Conservation (phyloP, 2,113 vertebrate genomes). For the Riparia riparia region DNA sequence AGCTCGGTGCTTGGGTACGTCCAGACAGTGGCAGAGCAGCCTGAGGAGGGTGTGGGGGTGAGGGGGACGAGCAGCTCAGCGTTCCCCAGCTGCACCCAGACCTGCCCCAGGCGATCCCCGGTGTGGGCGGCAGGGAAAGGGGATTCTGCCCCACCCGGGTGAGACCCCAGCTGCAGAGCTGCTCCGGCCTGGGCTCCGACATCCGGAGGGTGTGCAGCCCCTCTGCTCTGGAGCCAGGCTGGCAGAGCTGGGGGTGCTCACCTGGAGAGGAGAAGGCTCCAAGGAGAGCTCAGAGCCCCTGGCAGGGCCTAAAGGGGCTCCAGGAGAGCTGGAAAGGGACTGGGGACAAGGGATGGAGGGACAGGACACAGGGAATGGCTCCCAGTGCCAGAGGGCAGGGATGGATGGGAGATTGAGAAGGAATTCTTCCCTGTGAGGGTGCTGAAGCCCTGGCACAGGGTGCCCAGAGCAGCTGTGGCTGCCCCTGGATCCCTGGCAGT, state of each 20-base stretch:
- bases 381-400: not conserved
- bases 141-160: not conserved
- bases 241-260: not conserved
- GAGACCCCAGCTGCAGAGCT: not conserved
- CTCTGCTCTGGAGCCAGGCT: not conserved
- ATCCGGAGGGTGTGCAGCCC: rapidly evolving
- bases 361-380: too few species aligned
- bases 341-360: not conserved
- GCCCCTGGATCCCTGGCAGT: not conserved
- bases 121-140: not conserved
- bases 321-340: not conserved
- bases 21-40: not conserved
- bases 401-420: rapidly evolving
- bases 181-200: not conserved
- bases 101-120: not conserved
- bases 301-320: rapidly evolving
- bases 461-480: not conserved
- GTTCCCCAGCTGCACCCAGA: not conserved
- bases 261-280: not conserved
- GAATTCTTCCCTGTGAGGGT: rapidly evolving
- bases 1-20: not conserved
- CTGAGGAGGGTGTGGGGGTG: not conserved
- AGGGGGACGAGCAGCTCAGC: not conserved
- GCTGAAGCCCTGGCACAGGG: not conserved
- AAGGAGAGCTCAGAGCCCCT: rapidly evolving